phyloP scores from a whole-genome alignment of 2,888 invertebrate species.

The Stegana nigrithorax region DNA sequence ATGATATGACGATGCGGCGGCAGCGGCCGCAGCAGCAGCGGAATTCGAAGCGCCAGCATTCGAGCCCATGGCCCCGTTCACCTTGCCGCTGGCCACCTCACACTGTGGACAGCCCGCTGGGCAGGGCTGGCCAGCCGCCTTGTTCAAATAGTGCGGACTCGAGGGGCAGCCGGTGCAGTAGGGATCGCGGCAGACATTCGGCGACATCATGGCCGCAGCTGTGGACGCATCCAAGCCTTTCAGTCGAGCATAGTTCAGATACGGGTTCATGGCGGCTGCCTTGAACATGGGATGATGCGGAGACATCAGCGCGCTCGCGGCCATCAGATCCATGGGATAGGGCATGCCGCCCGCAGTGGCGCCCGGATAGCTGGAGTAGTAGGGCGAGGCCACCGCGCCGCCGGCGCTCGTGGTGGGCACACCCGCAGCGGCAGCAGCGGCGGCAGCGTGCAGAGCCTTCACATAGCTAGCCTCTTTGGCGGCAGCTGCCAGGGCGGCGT shows the following conservation, averaged over 20 bases:
- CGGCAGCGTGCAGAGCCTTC: conserved; percentile 65
- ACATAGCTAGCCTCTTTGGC: conserved; percentile 67
- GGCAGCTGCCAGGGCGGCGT: conserved; percentile 56
- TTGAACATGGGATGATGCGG: conserved; percentile 81
- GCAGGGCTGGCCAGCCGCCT: conserved; percentile 75
- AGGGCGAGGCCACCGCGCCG: conserved; percentile 55
- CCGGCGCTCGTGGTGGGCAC: conserved; percentile 26
- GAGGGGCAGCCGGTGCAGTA: conserved; percentile 92
- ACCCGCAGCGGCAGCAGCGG: conserved; percentile 53
- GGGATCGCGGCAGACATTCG: conserved; percentile 88
- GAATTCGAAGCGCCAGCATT: conserved; percentile 26
- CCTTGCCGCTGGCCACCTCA: conserved; percentile 70
- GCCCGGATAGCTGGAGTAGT: conserved; percentile 68
- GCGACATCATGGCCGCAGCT: conserved; percentile 71
- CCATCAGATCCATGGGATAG: conserved; percentile 80
- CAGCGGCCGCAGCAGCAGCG: conserved; percentile 69
- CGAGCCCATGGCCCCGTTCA: conserved; percentile 23
- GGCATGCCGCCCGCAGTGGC: conserved; percentile 70
- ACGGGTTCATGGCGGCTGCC: conserved; percentile 81
- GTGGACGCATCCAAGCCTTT: conserved; percentile 72
- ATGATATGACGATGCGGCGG: conserved; percentile 82
- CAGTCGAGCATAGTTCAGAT: conserved; percentile 87
- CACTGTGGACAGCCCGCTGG: conserved; percentile 91
- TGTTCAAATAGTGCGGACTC: conserved; percentile 79
- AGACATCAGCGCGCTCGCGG: conserved; percentile 79